Evolutionary conservation across 1,140 invertebrate species (phyloP).

Genomic region (Trachymyrmex septentrionalis): DNA sequence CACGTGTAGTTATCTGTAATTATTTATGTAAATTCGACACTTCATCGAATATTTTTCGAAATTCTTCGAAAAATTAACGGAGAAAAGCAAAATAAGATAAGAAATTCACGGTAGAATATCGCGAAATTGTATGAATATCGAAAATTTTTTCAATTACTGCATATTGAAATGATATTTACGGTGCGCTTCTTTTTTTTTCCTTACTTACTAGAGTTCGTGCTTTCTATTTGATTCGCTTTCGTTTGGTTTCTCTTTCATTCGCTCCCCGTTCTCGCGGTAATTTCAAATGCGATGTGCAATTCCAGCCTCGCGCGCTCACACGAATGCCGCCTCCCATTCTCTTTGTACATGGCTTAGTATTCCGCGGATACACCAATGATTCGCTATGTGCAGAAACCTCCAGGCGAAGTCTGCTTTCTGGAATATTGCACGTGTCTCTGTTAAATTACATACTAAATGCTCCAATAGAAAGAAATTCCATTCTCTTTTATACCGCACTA

Average conservation of each 20-base stretch:
- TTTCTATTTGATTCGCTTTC: slow-evolving; percentile 59
- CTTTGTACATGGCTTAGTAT: slow-evolving; percentile 50
- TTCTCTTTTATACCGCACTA: slow-evolving; percentile 27
- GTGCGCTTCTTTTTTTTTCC: background rate
- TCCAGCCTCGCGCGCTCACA: slow-evolving; percentile 43
- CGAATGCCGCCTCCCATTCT: slow-evolving; percentile 13
- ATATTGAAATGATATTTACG: background rate
- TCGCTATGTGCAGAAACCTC: slow-evolving; percentile 30
- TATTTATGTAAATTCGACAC: background rate
- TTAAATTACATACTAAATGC: slow-evolving; percentile 48
- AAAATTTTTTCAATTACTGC: slow-evolving; percentile 19
- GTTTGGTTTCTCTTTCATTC: slow-evolving; percentile 60
- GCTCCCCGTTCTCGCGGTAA: slow-evolving; percentile 16
- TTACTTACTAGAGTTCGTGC: slow-evolving; percentile 14
- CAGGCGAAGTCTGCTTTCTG: slow-evolving; percentile 18
- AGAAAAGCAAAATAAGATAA: background rate
- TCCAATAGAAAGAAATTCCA: slow-evolving; percentile 23
- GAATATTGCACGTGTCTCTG: slow-evolving; percentile 48
- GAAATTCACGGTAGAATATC: background rate
- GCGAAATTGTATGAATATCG: background rate
- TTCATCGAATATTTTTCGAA: background rate
- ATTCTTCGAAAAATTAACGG: background rate
- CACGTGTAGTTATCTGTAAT: background rate
- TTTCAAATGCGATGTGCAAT: slow-evolving; percentile 54
- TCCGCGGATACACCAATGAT: slow-evolving; percentile 46